phyloP scores from a whole-genome alignment of 2,113 vertebrate genomes.

The Ictidomys tridecemlineatus region DNA sequence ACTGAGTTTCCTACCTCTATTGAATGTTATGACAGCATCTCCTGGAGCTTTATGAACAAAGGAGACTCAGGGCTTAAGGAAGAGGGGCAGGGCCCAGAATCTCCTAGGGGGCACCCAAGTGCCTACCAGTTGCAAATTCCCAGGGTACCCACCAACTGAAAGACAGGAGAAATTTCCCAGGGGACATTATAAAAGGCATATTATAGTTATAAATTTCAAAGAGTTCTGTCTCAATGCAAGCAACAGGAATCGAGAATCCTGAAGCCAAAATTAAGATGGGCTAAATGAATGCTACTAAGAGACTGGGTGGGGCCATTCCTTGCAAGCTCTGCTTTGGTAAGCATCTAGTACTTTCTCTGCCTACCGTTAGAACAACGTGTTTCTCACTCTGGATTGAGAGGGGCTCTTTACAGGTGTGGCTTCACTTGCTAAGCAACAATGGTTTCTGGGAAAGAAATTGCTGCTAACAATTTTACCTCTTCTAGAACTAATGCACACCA shows the following conservation, averaged over 20 bases:
- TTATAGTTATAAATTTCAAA: neutral
- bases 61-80: neutral
- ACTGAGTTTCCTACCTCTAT: neutral
- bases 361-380: neutral
- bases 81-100: neutral
- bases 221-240: neutral
- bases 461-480: neutral
- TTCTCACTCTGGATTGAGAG: neutral
- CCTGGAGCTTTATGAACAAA: neutral
- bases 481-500: neutral
- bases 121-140: neutral
- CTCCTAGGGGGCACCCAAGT: neutral
- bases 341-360: neutral
- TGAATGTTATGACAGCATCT: neutral
- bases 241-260: neutral
- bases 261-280: neutral
- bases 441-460: slow-evolving; percentile 5
- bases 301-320: too few relatives aligned
- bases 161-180: neutral
- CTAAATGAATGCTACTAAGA: neutral
- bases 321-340: neutral
- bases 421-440: neutral
- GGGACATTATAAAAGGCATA: neutral
- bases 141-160: neutral
- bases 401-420: neutral